A percentile compares a stretch with the other conserved stretches of the same genome.
phyloP scores from a whole-genome alignment of 1,140 invertebrate species.

The Dreissena rostriformis region DNA sequence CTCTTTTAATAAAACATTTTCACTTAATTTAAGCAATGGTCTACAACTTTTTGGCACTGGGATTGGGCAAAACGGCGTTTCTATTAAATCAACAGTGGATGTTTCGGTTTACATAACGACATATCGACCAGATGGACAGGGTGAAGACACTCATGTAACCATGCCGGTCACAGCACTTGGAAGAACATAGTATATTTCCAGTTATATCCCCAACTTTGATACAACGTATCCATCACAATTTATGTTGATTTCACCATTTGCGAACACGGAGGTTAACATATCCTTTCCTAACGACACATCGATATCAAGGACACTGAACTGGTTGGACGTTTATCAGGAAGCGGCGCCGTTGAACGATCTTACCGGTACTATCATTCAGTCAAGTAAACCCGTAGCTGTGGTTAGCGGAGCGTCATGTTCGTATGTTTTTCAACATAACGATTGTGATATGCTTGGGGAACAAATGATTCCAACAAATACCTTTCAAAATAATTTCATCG shows the following conservation, averaged over 20 bases:
- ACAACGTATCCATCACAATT: background rate
- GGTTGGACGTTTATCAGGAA: background rate
- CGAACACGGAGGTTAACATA: background rate
- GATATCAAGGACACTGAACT: background rate
- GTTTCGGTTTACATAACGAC: background rate
- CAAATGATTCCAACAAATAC: background rate
- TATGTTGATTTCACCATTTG: background rate
- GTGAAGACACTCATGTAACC: background rate
- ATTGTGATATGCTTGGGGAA: background rate
- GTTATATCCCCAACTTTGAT: background rate
- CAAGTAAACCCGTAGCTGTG: background rate
- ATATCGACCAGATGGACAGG: background rate
- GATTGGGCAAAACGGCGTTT: background rate
- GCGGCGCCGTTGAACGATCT: background rate
- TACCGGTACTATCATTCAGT: background rate
- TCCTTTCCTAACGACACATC: background rate
- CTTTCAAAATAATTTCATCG: background rate
- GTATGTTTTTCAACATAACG: background rate
- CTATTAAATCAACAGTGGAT: background rate
- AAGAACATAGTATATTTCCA: background rate
- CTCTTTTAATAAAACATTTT: background rate
- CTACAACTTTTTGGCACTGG: background rate
- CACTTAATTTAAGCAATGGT: background rate
- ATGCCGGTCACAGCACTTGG: background rate
- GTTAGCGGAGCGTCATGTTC: background rate